Evolutionary conservation across 1,140 invertebrate genomes (phyloP), one percentile per base, ranked within the genome.

Genomic region (Choristoneura fumiferana): DNA sequence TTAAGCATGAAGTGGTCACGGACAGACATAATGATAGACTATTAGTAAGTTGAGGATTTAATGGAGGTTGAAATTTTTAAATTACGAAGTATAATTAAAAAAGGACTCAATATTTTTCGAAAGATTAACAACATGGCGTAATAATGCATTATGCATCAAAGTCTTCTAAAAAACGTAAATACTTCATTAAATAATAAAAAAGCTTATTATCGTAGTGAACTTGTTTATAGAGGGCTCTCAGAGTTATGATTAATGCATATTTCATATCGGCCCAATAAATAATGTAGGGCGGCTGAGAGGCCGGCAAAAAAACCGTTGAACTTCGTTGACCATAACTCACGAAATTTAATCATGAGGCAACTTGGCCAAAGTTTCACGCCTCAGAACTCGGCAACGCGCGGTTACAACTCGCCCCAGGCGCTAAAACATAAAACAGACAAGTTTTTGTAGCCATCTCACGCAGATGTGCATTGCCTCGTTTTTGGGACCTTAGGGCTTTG

Each of bases 331-430:
- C 68, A 78, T 79, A 81, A 84, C 65, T 81, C 73, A 72, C 52
- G 59, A 78, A 77, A 81, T 81, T 80, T 80, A 80, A 81, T 81
- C 77, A 81, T 74, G 64, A 64, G 55, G 54, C 58, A 64, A 65
- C 45, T 73, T 70, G 56, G 63, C 58, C 33, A 33, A 63, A 69
- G 57, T 73, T 49, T 65, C 60, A 59, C 40, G 36, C 12, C 14
- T 53, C 38, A 54, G 60, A 60, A 63, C 22, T 49, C 43, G 18
- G 40, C 17, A 17, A 40, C 39, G 14, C 40, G 43, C 18, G 18
- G 40, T 49, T 49, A 29, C 22, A 49, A 33, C 43, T 29, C 18
- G 22, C 43, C 29, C n/a, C 8, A 33, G 22, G 18, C 22, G 12
- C 43, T 49, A 49, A 33, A 49, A 29, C 43, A 8, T 49, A 49